Base-by-base conservation (phyloP, 2,113 vertebrate genomes). In the Pholis gunnellus region DNA sequence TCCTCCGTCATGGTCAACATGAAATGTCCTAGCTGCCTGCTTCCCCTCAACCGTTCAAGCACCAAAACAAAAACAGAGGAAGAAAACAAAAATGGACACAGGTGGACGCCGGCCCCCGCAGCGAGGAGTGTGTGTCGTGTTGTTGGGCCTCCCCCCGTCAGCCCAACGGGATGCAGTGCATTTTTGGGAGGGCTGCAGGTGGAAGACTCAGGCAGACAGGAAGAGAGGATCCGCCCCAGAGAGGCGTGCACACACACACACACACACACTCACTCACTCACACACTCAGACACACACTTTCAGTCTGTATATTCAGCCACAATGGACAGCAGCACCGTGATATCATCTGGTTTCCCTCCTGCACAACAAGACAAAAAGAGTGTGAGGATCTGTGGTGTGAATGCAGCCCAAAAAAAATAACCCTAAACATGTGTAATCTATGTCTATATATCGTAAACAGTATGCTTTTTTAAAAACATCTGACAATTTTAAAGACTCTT, bases 281-380 rank as follows among this genome's bases (percentile, higher is more conserved):
- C 9, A 18, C 46, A 18, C 42, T 57, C 18, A 52, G 46, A 46
- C 52, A 22, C 77, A 78, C 79, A 59, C 56, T 34, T 72, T 93
- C 80, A 99, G 97, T 99, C 98, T 86, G 98, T 97, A 71, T 99
- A 99, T 94, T 99, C 98, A 0, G 98, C 98, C 86, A 99, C 98
- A 54, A 99, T 98, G 7, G 98, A 99, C 65, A 99, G 97, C 48
- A 99, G 97, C 95, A 99, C 98, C 6, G 98, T 99, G 96, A 99
- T 99, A 92, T 99, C 98, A 54, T 99, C 98, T 79, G 98, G 98
- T 85, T 99, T 99, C 48, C 98, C 98, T 92, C 98, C 98, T 99
- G 94, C 10, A 85, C 48, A 75, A 60, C 36, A 73, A 66, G 67
- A 54, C 17, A 29, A 67, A 38, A 64, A 11, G 18, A 77, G 15